Conservation (phyloP, 53 echinoderm and acorn worm genomes). For the Temnopleurus reevesii region DNA sequence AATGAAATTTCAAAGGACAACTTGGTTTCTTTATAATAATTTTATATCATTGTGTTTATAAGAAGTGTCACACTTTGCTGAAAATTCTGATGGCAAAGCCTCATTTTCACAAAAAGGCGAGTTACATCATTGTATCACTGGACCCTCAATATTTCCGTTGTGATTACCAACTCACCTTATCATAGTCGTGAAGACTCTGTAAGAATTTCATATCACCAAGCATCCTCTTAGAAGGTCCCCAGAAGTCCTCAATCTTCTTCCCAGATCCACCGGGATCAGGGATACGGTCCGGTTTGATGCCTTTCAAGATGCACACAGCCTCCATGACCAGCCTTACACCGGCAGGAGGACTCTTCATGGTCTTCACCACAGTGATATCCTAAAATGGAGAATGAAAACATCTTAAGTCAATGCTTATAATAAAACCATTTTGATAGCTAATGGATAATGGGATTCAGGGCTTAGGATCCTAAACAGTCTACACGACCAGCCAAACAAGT, state of each 20-base stretch:
- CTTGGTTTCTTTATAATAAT: too few species aligned
- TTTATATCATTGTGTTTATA: too few species aligned
- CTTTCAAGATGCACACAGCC: constrained; percentile 91
- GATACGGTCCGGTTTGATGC: constrained; percentile 88
- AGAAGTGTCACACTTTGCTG: too few species aligned
- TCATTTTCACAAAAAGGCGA: too few species aligned
- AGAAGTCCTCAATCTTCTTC: constrained; percentile 99
- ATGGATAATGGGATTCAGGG: too few species aligned
- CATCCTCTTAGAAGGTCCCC: constrained; percentile 89
- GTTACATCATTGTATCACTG: background rate
- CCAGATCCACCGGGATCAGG: constrained; percentile 94
- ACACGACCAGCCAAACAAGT: too few species aligned
- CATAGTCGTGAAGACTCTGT: constrained; percentile 90
- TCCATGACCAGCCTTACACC: constrained; percentile 94
- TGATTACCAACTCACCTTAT: constrained; percentile 76
- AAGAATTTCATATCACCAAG: constrained; percentile 98
- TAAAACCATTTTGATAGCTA: too few species aligned
- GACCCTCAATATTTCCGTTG: too few species aligned
- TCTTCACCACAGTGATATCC: constrained; percentile 93
- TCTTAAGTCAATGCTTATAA: too few species aligned
- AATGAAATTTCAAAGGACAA: too few species aligned
- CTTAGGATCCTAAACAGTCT: too few species aligned
- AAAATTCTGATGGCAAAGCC: too few species aligned
- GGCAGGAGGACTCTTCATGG: constrained; percentile 92
- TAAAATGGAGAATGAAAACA: constrained; percentile 50